Conservation (phyloP, 2,888 invertebrate genomes). For the Blera fallax region DNA sequence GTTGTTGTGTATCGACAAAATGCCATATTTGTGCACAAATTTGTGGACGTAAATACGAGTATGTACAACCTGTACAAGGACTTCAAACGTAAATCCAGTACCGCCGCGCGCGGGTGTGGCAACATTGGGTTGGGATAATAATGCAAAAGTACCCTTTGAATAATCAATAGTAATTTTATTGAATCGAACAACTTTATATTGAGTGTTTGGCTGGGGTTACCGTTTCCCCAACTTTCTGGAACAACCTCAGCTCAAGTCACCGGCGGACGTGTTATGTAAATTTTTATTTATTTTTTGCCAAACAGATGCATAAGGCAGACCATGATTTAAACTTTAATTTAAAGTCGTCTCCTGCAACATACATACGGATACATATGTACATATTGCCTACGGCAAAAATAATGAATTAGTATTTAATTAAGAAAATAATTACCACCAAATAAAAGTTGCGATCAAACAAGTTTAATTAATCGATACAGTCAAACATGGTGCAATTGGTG, state of each 20-base stretch:
- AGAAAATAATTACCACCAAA: slow-evolving; percentile 42
- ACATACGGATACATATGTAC: background rate
- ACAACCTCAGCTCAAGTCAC: background rate
- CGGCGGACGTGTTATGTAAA: background rate
- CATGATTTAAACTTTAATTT: background rate
- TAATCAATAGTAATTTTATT: slow-evolving; percentile 73
- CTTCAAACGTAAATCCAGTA: slow-evolving; percentile 24
- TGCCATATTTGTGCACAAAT: slow-evolving; percentile 71
- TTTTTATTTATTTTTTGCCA: no score
- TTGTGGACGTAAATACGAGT: slow-evolving; percentile 65
- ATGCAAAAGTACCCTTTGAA: slow-evolving; percentile 68
- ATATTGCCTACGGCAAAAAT: slow-evolving; percentile 1
- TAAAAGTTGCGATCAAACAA: slow-evolving; percentile 25
- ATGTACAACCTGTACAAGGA: slow-evolving; percentile 25
- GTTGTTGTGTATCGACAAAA: slow-evolving; percentile 71
- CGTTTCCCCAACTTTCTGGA: background rate
- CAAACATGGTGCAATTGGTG: slow-evolving; percentile 21
- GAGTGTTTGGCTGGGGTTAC: slow-evolving; percentile 23
- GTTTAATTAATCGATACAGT: slow-evolving; percentile 49
- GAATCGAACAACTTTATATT: slow-evolving; percentile 67
- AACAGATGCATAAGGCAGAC: background rate
- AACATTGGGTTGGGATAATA: slow-evolving; percentile 39
- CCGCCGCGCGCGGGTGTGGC: background rate
- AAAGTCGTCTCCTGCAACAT: background rate
- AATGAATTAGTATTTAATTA: slow-evolving; percentile 55